A percentile compares a stretch with the other conserved stretches of the same genome.
phyloP scores from a whole-genome alignment of 1,140 invertebrate genomes.

The Brachionus sp. region DNA sequence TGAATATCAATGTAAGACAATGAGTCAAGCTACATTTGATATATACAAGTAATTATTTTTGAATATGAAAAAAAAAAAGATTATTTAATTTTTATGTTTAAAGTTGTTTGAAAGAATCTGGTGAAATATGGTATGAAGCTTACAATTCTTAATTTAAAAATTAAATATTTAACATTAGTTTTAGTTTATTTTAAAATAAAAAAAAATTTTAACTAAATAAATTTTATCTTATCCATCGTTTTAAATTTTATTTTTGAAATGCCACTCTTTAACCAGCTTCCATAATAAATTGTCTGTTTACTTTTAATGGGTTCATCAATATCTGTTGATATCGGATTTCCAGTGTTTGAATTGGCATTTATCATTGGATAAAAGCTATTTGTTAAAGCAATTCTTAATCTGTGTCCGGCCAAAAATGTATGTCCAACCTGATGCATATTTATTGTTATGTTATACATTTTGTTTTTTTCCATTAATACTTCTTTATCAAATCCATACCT shows the following conservation, averaged over 20 bases:
- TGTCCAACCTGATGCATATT: slow-evolving; percentile 16
- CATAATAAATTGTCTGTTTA: slow-evolving; percentile 32
- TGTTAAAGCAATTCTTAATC: slow-evolving; percentile 6
- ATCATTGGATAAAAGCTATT: slow-evolving; percentile 25
- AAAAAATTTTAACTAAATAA: too few relatives aligned
- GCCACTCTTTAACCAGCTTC: background rate
- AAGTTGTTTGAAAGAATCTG: slow-evolving; percentile 54
- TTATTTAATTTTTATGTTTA: background rate
- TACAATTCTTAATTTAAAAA: too few relatives aligned
- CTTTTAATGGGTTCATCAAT: background rate
- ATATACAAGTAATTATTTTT: slow-evolving; percentile 47
- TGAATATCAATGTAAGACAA: slow-evolving; percentile 47
- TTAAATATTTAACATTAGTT: too few relatives aligned
- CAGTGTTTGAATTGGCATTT: slow-evolving; percentile 11
- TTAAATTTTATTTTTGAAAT: background rate
- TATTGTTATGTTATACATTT: background rate
- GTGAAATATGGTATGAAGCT: slow-evolving; percentile 57
- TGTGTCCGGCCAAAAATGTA: background rate
- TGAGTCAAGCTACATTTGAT: slow-evolving; percentile 47
- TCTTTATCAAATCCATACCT: slow-evolving; percentile 34
- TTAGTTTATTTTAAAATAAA: too few relatives aligned
- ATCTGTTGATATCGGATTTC: background rate
- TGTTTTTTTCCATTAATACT: background rate
- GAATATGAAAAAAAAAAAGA: background rate
- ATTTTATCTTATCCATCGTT: too few relatives aligned